Evolutionary conservation across 35 echinoderm and acorn worm genomes (phyloP), one percentile per base, ranked within the genome.

Genomic region (Diadema setosum): DNA sequence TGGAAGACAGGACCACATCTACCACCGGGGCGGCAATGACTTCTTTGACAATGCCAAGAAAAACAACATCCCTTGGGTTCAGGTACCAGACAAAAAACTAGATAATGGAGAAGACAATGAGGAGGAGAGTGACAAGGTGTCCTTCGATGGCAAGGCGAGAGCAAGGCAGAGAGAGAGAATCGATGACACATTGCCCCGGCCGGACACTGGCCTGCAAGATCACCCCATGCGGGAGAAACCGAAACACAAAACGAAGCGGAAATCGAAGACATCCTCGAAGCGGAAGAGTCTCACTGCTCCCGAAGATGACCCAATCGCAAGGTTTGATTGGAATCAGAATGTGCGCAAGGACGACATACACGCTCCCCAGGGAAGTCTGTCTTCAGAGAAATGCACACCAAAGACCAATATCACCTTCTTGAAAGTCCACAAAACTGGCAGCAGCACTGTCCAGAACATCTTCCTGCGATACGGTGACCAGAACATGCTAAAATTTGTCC

Each of bases 391-490:
- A 57, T 98, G 96, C 59, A 49, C 34, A 56, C 92, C 96, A 75
- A 88, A 63, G 34, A 58, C 82, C 18, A 95, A 99, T 39, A 90
- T 99, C 25, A 95, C 93, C 21, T 93, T 99, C 37, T 80, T 94
- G 32, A 99, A 99, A 75, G 92, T 90, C 17, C 96, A 99, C 73
- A 99, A 99, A 55, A 94, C 96, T n/a, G 96, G 96, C 20, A 99
- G 96, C 42, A 99, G 92, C 34, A 99, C 96, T 0, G 82, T 99
- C 0, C 96, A 99, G 82, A 99, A 99, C 37, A 94, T 99, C 20
- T 90, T 99, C 40, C 78, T 99, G 4, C 96, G 96, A 1, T 99
- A 92, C 20, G 96, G 92, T 1, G 92, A 99, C 30, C 74, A 86
- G 27, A 55, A 99, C 83, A 88, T 91, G 14, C 65, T 99, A 27